phyloP scores from a whole-genome alignment of 2,888 invertebrate species.

The Neoscelio sp. region DNA sequence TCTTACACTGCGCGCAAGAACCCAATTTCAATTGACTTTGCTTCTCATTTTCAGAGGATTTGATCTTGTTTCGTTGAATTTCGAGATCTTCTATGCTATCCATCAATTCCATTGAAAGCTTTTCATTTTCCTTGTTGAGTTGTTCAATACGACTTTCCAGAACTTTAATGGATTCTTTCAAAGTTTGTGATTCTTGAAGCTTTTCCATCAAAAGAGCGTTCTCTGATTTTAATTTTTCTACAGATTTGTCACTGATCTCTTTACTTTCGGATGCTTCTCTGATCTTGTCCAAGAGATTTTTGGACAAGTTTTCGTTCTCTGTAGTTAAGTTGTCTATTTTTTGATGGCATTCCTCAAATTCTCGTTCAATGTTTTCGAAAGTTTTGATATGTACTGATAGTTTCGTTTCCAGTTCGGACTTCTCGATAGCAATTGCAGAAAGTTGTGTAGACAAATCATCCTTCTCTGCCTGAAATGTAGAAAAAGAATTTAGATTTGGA shows the following conservation, averaged over 20 bases:
- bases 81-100: conserved; percentile 84
- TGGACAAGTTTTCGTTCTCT: too few species aligned
- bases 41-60: conserved; percentile 73
- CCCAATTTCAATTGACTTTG: conserved; percentile 76
- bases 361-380: too few species aligned
- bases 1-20: conserved; percentile 73
- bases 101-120: conserved; percentile 85
- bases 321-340: too few species aligned
- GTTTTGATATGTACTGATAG: too few species aligned
- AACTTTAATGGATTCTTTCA: background rate
- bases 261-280: conserved; percentile 65
- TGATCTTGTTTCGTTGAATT: conserved; percentile 68
- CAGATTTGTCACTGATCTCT: too few species aligned
- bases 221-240: too few species aligned
- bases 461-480: conserved; percentile 68
- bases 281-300: too few species aligned
- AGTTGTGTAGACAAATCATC: conserved; percentile 72
- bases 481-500: too few species aligned
- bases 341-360: too few species aligned
- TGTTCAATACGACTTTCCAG: background rate
- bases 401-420: conserved; percentile 68
- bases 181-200: conserved; percentile 62
- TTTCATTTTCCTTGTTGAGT: conserved; percentile 72
- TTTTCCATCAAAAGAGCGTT: too few species aligned
- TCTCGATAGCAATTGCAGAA: conserved; percentile 70